Evolutionary conservation across 2,888 invertebrate species (phyloP).

Genomic region (Ecliptopera silaceata): DNA sequence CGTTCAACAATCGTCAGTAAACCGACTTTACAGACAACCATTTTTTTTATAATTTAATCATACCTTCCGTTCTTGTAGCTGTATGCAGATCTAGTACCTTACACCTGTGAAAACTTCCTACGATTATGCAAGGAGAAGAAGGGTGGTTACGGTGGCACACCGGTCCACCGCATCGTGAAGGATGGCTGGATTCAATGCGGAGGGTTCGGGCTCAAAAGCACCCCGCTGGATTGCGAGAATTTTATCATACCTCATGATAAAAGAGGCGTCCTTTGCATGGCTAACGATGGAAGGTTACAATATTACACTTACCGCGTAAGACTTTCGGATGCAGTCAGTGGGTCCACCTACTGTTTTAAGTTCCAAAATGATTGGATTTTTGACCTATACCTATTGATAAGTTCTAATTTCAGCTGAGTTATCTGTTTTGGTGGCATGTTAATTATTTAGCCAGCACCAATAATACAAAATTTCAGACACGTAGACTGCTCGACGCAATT

Average conservation of each 20-base stretch:
- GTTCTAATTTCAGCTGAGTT: no score
- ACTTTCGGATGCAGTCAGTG: background rate
- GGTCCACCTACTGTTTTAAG: no score
- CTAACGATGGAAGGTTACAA: conserved; percentile 83
- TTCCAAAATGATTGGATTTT: no score
- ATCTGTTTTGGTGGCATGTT: no score
- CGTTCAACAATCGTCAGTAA: no score
- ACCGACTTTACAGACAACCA: no score
- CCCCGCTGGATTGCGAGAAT: conserved; percentile 84
- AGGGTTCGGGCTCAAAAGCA: conserved; percentile 68
- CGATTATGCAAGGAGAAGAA: conserved; percentile 73
- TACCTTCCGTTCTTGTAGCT: conserved; percentile 62
- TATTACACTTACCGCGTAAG: background rate
- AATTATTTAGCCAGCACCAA: background rate
- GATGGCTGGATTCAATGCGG: conserved; percentile 89
- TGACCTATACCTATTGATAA: no score
- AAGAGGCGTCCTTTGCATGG: conserved; percentile 88
- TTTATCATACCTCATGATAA: conserved; percentile 85
- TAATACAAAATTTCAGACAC: conserved; percentile 65
- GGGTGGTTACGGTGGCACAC: conserved; percentile 80
- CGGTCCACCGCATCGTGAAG: conserved; percentile 86
- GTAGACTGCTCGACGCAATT: conserved; percentile 87
- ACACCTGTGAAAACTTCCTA: conserved; percentile 83
- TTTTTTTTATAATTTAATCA: background rate
- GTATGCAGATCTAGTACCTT: conserved; percentile 82